Conservation (phyloP, 2,797 vertebrate species). For the Anguilla megastoma region DNA sequence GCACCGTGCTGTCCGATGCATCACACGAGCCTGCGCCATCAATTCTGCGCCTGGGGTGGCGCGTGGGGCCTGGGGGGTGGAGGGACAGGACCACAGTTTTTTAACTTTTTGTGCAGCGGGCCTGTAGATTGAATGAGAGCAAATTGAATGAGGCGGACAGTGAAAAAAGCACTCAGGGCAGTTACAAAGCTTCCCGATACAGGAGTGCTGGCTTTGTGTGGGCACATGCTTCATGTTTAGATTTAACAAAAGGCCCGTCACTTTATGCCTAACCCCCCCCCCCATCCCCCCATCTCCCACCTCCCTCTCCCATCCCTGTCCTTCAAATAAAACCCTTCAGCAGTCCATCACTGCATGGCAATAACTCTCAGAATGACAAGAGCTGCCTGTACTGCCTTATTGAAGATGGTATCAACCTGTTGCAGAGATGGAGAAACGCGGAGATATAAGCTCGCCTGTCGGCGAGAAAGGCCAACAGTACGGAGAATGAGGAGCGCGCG, state of each 20-base stretch:
- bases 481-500: neutral
- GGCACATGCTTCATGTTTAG: neutral
- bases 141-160: neutral
- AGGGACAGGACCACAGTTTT: too few species aligned
- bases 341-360: slow-evolving; percentile 14
- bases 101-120: neutral
- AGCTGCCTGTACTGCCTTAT: slow-evolving; percentile 61
- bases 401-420: slow-evolving; percentile 74
- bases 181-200: slow-evolving; percentile 18
- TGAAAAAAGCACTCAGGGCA: slow-evolving; percentile 10
- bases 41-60: neutral
- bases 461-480: neutral
- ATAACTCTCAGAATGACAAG: slow-evolving; percentile 61
- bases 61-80: neutral
- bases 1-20: neutral
- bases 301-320: neutral
- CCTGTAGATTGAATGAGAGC: neutral
- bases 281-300: neutral
- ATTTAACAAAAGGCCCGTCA: neutral
- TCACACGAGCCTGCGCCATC: neutral
- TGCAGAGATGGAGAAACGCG: slow-evolving; percentile 18
- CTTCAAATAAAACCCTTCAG: slow-evolving; percentile 19
- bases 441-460: slow-evolving; percentile 17
- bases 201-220: neutral
- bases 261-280: neutral